A percentile compares a stretch with the other conserved stretches of the same genome.
phyloP scores from a whole-genome alignment of 2,888 invertebrate genomes.

The Rugalucina vietnamica region DNA sequence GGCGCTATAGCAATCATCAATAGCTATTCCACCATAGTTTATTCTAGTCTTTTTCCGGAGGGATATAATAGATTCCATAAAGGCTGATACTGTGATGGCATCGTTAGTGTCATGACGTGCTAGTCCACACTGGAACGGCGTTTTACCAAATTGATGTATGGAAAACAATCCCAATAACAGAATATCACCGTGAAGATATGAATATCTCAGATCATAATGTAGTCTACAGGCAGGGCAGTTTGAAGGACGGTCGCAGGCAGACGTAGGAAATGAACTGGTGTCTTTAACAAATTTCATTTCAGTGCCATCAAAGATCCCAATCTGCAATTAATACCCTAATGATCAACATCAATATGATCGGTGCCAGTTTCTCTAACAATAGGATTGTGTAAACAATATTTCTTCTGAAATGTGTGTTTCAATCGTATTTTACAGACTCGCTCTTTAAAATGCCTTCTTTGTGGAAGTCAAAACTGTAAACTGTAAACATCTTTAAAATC shows the following conservation, averaged over 20 bases:
- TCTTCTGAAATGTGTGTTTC: no score
- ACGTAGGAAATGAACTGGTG: slow-evolving; percentile 18
- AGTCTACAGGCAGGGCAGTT: slow-evolving; percentile 49
- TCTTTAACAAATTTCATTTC: background rate
- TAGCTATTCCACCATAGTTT: slow-evolving; percentile 65
- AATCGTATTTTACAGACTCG: no score
- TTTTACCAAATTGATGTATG: slow-evolving; percentile 54
- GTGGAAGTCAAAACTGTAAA: no score
- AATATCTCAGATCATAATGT: slow-evolving; percentile 49
- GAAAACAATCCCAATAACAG: slow-evolving; percentile 70
- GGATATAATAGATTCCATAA: slow-evolving; percentile 57
- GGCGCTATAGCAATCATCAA: slow-evolving; percentile 74
- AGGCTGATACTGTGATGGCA: slow-evolving; percentile 67
- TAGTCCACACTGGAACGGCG: slow-evolving; percentile 59
- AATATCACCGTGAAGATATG: slow-evolving; percentile 66
- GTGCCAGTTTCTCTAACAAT: background rate
- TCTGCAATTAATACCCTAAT: background rate
- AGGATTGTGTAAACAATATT: no score
- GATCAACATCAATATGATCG: background rate
- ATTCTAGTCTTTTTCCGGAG: slow-evolving; percentile 34
- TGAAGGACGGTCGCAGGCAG: slow-evolving; percentile 27
- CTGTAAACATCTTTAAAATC: no score
- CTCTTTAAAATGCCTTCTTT: no score
- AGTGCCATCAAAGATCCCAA: background rate
- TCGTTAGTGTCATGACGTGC: slow-evolving; percentile 58